Evolutionary conservation across 2,888 invertebrate genomes (phyloP).

Genomic region (Ichneumoninae sp.): DNA sequence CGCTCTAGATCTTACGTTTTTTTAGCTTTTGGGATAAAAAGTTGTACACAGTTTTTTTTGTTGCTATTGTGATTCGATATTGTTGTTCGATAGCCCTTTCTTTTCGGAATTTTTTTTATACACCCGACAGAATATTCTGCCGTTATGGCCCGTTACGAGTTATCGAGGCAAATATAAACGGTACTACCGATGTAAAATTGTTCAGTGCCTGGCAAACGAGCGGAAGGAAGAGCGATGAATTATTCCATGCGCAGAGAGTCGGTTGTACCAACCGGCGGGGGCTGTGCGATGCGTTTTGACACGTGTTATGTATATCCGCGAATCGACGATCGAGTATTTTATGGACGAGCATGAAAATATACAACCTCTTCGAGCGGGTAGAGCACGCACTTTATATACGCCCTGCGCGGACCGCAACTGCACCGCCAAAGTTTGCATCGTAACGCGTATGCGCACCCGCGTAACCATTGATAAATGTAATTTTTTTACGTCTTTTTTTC

Average conservation of each 20-base stretch:
- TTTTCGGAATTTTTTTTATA: slow-evolving; percentile 3
- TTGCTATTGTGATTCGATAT: too few species aligned
- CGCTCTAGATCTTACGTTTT: background rate
- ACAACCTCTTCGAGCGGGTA: slow-evolving; percentile 51
- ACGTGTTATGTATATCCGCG: slow-evolving; percentile 43
- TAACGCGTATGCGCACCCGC: too few species aligned
- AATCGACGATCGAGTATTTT: slow-evolving; percentile 73
- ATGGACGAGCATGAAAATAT: slow-evolving; percentile 72
- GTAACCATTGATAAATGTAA: too few species aligned
- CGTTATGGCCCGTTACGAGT: background rate
- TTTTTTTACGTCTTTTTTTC: too few species aligned
- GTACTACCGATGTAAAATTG: slow-evolving; percentile 38
- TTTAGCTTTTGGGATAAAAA: background rate
- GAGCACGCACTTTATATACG: background rate
- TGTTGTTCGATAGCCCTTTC: background rate
- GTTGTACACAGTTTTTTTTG: background rate
- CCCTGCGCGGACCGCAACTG: background rate
- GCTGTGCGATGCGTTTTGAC: slow-evolving; percentile 31
- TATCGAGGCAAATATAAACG: slow-evolving; percentile 51
- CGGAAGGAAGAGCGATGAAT: slow-evolving; percentile 38
- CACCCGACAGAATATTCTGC: background rate
- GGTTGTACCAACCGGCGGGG: background rate
- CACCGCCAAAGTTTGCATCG: background rate
- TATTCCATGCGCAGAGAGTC: slow-evolving; percentile 25
- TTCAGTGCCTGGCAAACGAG: slow-evolving; percentile 16